Conservation (phyloP, 35 echinoderm and acorn worm genomes). For the Diadema setosum region DNA sequence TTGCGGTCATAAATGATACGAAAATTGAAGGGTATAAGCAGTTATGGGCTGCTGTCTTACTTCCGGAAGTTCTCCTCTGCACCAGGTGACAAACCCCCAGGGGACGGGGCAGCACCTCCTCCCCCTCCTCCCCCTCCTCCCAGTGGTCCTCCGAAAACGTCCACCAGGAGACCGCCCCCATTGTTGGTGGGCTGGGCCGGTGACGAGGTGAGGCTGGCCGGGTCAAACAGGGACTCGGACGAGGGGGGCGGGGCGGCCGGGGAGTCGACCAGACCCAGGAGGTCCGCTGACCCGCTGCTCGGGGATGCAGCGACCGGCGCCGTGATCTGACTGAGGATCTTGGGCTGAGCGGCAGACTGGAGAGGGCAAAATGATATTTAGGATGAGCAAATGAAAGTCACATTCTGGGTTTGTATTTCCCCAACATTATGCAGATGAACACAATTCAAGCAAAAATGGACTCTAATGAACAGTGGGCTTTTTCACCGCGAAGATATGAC, state of each 20-base stretch:
- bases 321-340: background rate
- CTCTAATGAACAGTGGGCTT: too few relatives aligned
- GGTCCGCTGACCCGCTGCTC: slow-evolving; percentile 48
- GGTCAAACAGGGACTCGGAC: slow-evolving; percentile 42
- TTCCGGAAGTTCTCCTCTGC: slow-evolving; percentile 87
- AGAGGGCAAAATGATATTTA: background rate
- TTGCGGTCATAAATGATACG: too few relatives aligned
- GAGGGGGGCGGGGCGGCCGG: slow-evolving; percentile 30
- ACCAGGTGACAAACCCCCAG: slow-evolving; percentile 41
- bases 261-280: slow-evolving; percentile 63
- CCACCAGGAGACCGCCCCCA: slow-evolving; percentile 40
- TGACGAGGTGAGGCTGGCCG: background rate
- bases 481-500: too few relatives aligned
- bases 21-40: too few relatives aligned
- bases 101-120: background rate
- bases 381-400: too few relatives aligned
- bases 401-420: too few relatives aligned
- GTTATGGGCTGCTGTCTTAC: slow-evolving; percentile 65
- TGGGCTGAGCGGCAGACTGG: background rate
- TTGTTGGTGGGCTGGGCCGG: slow-evolving; percentile 20
- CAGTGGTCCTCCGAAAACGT: slow-evolving; percentile 65
- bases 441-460: too few relatives aligned
- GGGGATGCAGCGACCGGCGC: slow-evolving; percentile 15
- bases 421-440: too few relatives aligned
- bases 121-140: too few relatives aligned